phyloP scores from a whole-genome alignment of 2,797 vertebrate species.

The Pseudochaenichthys georgianus region DNA sequence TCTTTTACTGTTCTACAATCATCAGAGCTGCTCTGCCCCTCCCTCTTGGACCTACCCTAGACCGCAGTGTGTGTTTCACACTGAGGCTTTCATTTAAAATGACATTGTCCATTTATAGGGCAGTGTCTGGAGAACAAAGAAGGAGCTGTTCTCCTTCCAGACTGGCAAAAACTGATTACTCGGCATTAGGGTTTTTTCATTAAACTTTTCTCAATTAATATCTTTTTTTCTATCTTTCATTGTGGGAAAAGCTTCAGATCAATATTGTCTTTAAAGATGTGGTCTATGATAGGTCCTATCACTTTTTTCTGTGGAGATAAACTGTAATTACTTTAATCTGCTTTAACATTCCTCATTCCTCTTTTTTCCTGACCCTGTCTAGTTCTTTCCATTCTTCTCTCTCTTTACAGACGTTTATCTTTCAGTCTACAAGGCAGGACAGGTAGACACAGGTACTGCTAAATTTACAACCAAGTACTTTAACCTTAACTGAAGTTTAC shows the following conservation, averaged over 20 bases:
- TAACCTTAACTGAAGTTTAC: constrained; percentile 75
- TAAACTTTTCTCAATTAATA: neutral
- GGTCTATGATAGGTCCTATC: constrained; percentile 85
- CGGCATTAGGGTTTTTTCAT: constrained; percentile 13
- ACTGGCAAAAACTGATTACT: constrained; percentile 32
- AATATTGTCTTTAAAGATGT: constrained; percentile 38
- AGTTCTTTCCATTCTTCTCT: constrained; percentile 99
- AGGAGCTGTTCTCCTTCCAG: constrained; percentile 40
- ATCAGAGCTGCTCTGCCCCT: constrained; percentile 81
- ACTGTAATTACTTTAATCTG: constrained; percentile 88
- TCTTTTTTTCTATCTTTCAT: neutral
- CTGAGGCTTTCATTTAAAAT: constrained; percentile 56
- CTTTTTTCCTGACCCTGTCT: constrained; percentile 95
- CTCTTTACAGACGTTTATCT: constrained; percentile 99
- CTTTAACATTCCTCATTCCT: constrained; percentile 92
- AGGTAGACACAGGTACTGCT: constrained; percentile 99
- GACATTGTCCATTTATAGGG: constrained; percentile 53
- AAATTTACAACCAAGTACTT: constrained; percentile 84
- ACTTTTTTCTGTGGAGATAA: constrained; percentile 80
- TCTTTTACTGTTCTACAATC: constrained; percentile 77
- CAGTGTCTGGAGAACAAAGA: constrained; percentile 42
- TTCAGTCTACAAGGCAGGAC: constrained; percentile 99
- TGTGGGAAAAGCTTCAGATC: neutral
- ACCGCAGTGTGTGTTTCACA: constrained; percentile 66
- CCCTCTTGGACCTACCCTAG: constrained; percentile 84